Conservation (phyloP, 2,797 vertebrate genomes). For the Phyllotis vaccarum region DNA sequence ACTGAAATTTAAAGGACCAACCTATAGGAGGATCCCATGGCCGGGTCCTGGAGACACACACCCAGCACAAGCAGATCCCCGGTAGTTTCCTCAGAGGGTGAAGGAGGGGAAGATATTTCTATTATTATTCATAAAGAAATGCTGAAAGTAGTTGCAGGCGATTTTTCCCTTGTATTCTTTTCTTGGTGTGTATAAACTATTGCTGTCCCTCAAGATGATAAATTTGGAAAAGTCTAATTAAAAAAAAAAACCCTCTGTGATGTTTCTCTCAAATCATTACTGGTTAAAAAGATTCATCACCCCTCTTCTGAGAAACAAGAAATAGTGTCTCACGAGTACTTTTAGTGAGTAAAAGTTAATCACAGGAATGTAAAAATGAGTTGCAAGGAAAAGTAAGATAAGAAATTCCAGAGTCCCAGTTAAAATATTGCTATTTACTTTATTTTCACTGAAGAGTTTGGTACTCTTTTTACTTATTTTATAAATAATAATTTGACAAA, state of each 20-base stretch:
- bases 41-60: not conserved
- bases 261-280: slow-evolving; percentile 45
- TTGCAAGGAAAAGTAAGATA: slow-evolving; percentile 53
- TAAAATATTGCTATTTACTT: slow-evolving; percentile 37
- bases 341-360: slow-evolving; percentile 58
- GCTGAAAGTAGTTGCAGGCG: not conserved
- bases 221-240: not conserved
- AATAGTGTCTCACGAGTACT: slow-evolving; percentile 27
- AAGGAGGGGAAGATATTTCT: not conserved
- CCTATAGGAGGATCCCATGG: not conserved
- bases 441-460: slow-evolving; percentile 50
- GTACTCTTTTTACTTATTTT: slow-evolving; percentile 32
- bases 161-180: slow-evolving; percentile 32
- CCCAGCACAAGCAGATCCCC: not conserved
- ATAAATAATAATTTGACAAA: slow-evolving; percentile 15
- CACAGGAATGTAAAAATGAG: slow-evolving; percentile 28
- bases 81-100: not conserved
- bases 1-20: not conserved
- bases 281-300: slow-evolving; percentile 64
- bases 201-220: not conserved
- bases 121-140: not conserved
- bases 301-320: slow-evolving; percentile 41
- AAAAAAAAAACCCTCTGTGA: slow-evolving; percentile 49
- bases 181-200: not conserved
- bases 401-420: slow-evolving; percentile 42